Conservation (phyloP, 2,888 invertebrate species). For the Autographa pulchrina region DNA sequence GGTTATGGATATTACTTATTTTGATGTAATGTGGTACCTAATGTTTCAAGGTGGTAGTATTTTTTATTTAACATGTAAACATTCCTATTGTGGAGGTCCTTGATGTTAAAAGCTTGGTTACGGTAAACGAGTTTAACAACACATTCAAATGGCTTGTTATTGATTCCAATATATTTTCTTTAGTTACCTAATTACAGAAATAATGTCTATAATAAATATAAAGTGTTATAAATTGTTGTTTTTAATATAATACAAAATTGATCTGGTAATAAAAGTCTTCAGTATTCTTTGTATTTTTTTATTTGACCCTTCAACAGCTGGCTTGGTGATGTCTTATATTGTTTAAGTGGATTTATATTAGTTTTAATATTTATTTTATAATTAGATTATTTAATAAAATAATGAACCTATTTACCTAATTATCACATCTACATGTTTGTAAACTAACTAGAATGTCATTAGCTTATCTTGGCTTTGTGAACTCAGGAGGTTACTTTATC, state of each 20-base stretch:
- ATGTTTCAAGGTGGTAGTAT: conserved; percentile 38
- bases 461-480: conserved; percentile 1
- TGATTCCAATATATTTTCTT: conserved; percentile 11
- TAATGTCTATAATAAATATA: conserved; percentile 12
- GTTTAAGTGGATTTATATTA: too few relatives aligned
- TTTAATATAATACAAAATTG: conserved; percentile 45
- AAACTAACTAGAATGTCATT: background rate
- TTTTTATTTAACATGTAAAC: conserved; percentile 3
- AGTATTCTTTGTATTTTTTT: background rate
- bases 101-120: conserved; percentile 7
- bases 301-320: background rate
- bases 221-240: conserved; percentile 35
- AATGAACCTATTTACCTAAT: background rate
- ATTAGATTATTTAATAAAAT: too few relatives aligned
- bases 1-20: conserved; percentile 19
- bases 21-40: conserved; percentile 9
- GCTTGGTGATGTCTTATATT: background rate
- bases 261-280: conserved; percentile 44
- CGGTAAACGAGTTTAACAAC: conserved; percentile 17
- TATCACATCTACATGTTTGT: background rate
- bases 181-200: conserved; percentile 6
- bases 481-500: background rate
- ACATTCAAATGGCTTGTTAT: background rate
- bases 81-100: background rate
- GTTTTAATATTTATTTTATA: too few relatives aligned